Evolutionary conservation across 53 echinoderm and acorn worm species (phyloP), one percentile per base, ranked within the genome.

Genomic region (Paelopatides confundens): DNA sequence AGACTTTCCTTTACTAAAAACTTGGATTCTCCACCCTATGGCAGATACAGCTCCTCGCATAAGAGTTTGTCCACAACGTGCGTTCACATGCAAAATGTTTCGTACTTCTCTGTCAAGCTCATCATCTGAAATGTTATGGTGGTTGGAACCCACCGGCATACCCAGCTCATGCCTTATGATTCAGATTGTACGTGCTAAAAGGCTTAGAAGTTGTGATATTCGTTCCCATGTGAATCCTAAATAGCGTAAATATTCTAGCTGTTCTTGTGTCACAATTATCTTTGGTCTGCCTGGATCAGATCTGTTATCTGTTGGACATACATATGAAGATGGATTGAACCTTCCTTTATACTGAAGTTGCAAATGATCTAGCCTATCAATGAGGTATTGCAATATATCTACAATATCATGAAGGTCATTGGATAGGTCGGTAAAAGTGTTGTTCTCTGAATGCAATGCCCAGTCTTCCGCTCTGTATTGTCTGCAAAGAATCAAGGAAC

Each of bases 61-160:
- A 24, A 30, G 66, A 66, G 66, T 66, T 28, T 66, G 66, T 66
- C 66, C 31, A 66, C 66, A 66, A 15, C 66, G 31, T 31, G 66
- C 5, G 33, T 29, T 31, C 26, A 66, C 5, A 13, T 11, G 26
- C 28, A 66, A 66, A 11, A 66, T 33, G 28, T 66, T 7, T 15
- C 66, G 66, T 1, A 65, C 66, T 28, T 65, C 66, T 28, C 14
- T 23, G 32, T 65, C 66, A 31, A 30, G 4, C 13, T 65, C 66
- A 21, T 31, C 29, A 32, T 65, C 65, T 66, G 30, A 43, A 43
- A 66, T 66, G 66, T 66, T 66, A 15, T 65, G 30, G 1, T 66
- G 66, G 66, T 31, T 66, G 23, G 66, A 66, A 33, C 66, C 66
- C 4, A 66, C 31, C 15, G 15, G 14, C 66, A 66, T 66, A 28